Base-by-base conservation (phyloP, 2,797 vertebrate genomes). In the Ceryle rudis region DNA sequence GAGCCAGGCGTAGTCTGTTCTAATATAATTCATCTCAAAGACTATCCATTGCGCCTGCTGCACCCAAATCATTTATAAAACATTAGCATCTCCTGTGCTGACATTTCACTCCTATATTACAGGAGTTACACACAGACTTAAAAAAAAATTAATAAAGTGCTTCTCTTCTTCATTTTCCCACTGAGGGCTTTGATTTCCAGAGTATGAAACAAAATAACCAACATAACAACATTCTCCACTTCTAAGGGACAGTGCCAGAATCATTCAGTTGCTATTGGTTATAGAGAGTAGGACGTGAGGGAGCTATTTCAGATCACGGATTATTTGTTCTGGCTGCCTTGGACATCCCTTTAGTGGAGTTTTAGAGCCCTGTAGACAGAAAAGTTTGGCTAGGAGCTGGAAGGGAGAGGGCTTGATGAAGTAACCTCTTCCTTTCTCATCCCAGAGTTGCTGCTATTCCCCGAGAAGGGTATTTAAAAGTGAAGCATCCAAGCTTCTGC, bases 71-170 rank as follows among this genome's bases (percentile, higher is more conserved):
- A 93, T 96, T 97, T 97, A 97, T 82, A 97, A 97, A 97, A 97
- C 96, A 97, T 98, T 95, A 98, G 96, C 91, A 91, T 95, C 97
- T 95, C 96, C 96, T 71, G 41, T 58, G 44, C 97, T 96, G 97
- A 97, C 96, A 96, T 96, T 97, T 94, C 90, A 81, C 95, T 97
- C 94, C 93, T 92, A 79, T 92, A 86, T 92, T 96, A 91, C 60
- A 96, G 96, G 96, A 96, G 95, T 97, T 97, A 95, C 92, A 84
- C 31, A 21, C 84, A 94, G 94, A 97, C 96, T 95, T 93, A 93
- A 97, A 96, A 94, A 96, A 97, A 97, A 96, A 96, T 97, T 97
- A 98, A 98, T 98, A 98, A 98, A 98, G 97, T 96, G 94, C 95
- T 97, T 96, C 96, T 96, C 96, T 89, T 93, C 97, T 95, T 97